Evolutionary conservation across 2,113 vertebrate genomes (phyloP), one percentile per base, ranked within the genome.

Genomic region (Cochlearius cochlearius): DNA sequence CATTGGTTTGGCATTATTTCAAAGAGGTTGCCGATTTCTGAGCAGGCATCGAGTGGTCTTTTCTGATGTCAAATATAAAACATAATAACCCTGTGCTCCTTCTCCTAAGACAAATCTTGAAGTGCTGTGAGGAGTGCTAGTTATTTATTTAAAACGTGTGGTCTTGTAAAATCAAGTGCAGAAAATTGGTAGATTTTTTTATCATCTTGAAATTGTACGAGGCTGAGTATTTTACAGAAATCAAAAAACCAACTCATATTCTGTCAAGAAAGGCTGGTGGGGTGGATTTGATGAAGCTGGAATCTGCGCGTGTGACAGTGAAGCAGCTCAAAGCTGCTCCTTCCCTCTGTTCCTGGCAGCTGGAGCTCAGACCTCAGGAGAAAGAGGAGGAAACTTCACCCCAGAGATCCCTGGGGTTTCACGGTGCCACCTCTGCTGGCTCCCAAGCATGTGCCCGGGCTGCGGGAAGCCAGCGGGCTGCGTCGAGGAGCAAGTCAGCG

Each of bases 401-500:
- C n/a, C 53, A 25, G 34, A 81, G 38, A 58, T 63, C 21, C 11
- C 15, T 13, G 14, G n/a, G 10, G 8, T 55, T 83, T 68, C 7
- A 32, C 29, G 38, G 25, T 76, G 38, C 34, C 5, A 3, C 7
- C 13, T 30, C 10, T 67, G 45, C 39, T 64, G 87, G n/a, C 26
- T 81, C 53, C 2, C 5, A 92, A 62, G 30, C 1, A 1, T 25
- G 52, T 0, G 15, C 29, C 30, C 2, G 0, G 14, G 41, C 52
- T 2, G 12, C 3, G 12, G 36, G 77, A 67, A 78, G 43, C n/a
- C 62, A 49, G 73, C 8, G 29, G 52, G n/a, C 47, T 68, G 68
- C 0, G 8, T 26, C 0, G 0, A 88, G 62, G 18, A 78, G 56
- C 39, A 43, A 43, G 56, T 72, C 53, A n/a, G 53, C 1, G 3